Base-by-base conservation (phyloP, 2,888 invertebrate genomes). In the Halocaridina rubra region DNA sequence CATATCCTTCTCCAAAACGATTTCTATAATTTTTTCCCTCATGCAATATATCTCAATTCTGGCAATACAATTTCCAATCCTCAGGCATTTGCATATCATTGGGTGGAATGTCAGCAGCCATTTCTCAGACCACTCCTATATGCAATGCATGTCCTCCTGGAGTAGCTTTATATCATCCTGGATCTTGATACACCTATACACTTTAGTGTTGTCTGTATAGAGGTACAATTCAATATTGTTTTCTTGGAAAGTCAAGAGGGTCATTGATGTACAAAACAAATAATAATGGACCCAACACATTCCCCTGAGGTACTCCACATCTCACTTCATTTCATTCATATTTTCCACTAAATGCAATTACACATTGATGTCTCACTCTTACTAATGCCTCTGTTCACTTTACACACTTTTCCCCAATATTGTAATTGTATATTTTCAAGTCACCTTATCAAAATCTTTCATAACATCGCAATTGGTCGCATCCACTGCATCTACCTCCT, bases 401-500 rank as follows among this genome's bases (percentile, higher is more conserved):
- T 19, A 72, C 4, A 22, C 1, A 1, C 19, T 2, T 2, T 1
- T 39, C 33, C 13, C 39, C 39, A 1, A 72, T 39, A 10, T 3
- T 1, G 39, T 1, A 32, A 4, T 8, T 1, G 13, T 72, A 30
- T 1, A 72, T 2, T 72, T 72, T 72, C 64, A 33, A 59, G 61
- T 61, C 8, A 78, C 78, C n/a, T 32, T 78, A 30, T 78, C 64
- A 61, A 78, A 78, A 1, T 61, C 64, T 4, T 78, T 78, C 64
- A 64, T 78, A 30, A 78, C 61, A 61, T 64, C 64, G 33, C 29
- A 64, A 8, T 64, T 64, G 2, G 3, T 1, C 16, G 30, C 24
- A 29, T 78, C 61, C 22, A 1, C 5, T 1, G 5, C 78, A 2
- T 78, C 1, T 27, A 30, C 78, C 1, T 78, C 61, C 13, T 64